phyloP scores from a whole-genome alignment of 2,113 vertebrate genomes.

The Micronycteris hirsuta region DNA sequence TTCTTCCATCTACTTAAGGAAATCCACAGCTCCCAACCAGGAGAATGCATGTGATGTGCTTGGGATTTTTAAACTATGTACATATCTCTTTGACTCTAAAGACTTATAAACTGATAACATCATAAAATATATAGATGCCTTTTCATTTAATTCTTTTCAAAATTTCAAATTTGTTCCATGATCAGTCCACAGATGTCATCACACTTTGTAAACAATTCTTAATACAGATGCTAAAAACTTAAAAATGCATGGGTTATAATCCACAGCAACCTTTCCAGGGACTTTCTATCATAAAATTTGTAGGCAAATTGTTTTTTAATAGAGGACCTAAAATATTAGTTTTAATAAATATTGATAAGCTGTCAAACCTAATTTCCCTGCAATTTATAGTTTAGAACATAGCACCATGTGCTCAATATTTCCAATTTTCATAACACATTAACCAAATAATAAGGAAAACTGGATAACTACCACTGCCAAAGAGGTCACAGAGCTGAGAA shows the following conservation, averaged over 20 bases:
- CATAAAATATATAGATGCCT: not conserved
- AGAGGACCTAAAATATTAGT: not conserved
- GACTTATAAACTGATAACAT: not conserved
- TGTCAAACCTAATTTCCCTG: not conserved
- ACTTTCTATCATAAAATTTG: not conserved
- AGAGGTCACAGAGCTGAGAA: not conserved
- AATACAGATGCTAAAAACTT: not conserved
- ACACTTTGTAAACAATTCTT: conserved; percentile 21
- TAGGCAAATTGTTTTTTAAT: not conserved
- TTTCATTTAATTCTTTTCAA: not conserved
- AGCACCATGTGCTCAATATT: not conserved
- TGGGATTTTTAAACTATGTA: not conserved
- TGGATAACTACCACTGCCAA: not conserved
- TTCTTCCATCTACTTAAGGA: not conserved
- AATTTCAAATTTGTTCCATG: not conserved
- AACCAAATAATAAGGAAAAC: not conserved
- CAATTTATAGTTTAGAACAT: not conserved
- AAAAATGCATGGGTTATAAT: not conserved
- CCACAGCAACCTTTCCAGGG: not conserved
- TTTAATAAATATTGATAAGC: conserved; percentile 26
- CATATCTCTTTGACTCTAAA: not conserved
- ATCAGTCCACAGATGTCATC: not conserved
- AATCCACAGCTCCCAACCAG: not conserved
- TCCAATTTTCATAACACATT: not conserved
- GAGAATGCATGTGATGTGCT: not conserved